Evolutionary conservation across 2,888 invertebrate genomes (phyloP).

Genomic region (Nomada ruficornis): DNA sequence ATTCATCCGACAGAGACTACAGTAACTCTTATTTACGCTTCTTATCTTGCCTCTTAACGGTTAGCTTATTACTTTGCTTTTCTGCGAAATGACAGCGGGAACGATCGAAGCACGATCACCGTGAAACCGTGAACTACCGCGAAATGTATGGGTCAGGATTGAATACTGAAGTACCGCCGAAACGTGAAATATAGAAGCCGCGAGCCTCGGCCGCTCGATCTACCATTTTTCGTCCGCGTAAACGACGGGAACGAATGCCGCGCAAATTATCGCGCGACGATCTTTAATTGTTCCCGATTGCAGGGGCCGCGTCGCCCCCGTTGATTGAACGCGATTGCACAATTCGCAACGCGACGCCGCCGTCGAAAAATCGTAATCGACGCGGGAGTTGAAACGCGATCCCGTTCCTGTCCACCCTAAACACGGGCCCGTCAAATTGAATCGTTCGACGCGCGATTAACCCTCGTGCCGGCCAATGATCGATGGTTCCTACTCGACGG

Average conservation of each 20-base stretch:
- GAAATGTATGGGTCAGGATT: too few species aligned
- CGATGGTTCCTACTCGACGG: background rate
- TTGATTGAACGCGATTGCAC: constrained; percentile 50
- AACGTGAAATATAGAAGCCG: too few species aligned
- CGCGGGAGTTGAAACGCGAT: constrained; percentile 26
- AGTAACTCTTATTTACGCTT: constrained; percentile 37
- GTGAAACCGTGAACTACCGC: too few species aligned
- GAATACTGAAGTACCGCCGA: too few species aligned
- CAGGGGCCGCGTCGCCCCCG: constrained; percentile 23
- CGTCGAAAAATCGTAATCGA: constrained; percentile 50
- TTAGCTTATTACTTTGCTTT: constrained; percentile 18
- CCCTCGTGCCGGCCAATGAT: constrained; percentile 34
- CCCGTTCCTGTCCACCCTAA: constrained; percentile 24
- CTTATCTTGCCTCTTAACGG: constrained; percentile 15
- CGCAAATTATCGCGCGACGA: constrained; percentile 23
- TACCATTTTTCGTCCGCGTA: background rate
- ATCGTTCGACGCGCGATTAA: constrained; percentile 51
- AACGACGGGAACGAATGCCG: background rate
- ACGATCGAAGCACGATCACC: constrained; percentile 54
- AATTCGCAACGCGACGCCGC: constrained; percentile 39
- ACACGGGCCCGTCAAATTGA: constrained; percentile 45
- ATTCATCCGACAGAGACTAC: constrained; percentile 78
- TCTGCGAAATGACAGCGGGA: constrained; percentile 1
- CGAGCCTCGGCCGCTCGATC: background rate
- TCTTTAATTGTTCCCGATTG: constrained; percentile 42